A percentile compares a stretch with the other conserved stretches of the same genome.
phyloP scores from a whole-genome alignment of 35 echinoderm and acorn worm species.

The Chiridota heheva region DNA sequence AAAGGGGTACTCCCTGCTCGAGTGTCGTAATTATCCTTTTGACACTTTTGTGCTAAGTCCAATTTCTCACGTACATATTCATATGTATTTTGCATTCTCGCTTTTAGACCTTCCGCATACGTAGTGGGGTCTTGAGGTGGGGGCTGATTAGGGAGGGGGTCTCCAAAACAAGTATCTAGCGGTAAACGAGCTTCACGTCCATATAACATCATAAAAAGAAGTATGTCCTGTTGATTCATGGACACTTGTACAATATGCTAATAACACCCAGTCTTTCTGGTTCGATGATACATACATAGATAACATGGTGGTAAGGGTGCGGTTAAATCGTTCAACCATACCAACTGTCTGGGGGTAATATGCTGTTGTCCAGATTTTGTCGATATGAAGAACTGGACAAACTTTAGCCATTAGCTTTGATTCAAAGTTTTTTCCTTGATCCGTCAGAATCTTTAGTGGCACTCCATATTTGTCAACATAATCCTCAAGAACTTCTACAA shows the following conservation, averaged over 20 bases:
- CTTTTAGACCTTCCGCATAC: too few species aligned
- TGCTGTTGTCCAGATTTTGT: slow-evolving; percentile 28
- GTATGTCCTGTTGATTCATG: slow-evolving; percentile 5
- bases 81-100: too few species aligned
- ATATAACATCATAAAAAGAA: too few species aligned
- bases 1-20: too few species aligned
- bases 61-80: too few species aligned
- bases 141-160: too few species aligned
- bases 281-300: neutral
- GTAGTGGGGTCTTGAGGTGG: too few species aligned
- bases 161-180: too few species aligned
- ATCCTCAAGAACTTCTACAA: too few species aligned
- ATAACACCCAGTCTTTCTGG: slow-evolving; percentile 29
- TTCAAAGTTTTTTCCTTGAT: slow-evolving; percentile 59
- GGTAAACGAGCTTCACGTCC: too few species aligned
- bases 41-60: too few species aligned
- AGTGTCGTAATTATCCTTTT: too few species aligned
- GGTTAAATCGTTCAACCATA: slow-evolving; percentile 54
- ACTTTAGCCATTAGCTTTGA: slow-evolving; percentile 14
- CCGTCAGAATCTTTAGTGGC: slow-evolving; percentile 36
- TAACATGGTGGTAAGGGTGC: slow-evolving; percentile 27
- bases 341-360: slow-evolving; percentile 43
- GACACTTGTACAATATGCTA: slow-evolving; percentile 17
- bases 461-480: slow-evolving; percentile 41
- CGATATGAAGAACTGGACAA: slow-evolving; percentile 21